Evolutionary conservation across 2,113 vertebrate genomes (phyloP).

Genomic region (Phocoena phocoena): DNA sequence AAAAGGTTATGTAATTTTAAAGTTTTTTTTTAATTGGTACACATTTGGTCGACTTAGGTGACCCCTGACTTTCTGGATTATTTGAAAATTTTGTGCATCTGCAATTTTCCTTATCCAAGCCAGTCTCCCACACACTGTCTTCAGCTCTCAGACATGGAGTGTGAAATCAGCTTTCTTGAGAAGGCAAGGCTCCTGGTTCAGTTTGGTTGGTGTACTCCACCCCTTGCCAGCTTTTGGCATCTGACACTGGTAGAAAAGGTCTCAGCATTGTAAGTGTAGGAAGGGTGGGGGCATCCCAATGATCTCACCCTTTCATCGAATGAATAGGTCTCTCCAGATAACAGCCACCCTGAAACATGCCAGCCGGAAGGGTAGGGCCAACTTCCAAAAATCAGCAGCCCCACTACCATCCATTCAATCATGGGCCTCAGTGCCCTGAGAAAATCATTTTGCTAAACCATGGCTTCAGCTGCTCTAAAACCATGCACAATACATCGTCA

Average conservation of each 20-base stretch:
- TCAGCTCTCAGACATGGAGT: not conserved
- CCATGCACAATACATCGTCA: not conserved
- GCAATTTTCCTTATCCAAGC: not conserved
- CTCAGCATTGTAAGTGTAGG: slow-evolving; percentile 72
- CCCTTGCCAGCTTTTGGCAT: slow-evolving; percentile 42
- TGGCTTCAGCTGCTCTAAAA: not conserved
- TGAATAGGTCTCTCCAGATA: slow-evolving; percentile 68
- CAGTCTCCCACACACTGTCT: not conserved
- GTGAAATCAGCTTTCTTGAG: slow-evolving; percentile 20
- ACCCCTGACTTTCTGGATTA: not conserved
- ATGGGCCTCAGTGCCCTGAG: not conserved
- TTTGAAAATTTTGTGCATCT: slow-evolving; percentile 3
- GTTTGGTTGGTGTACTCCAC: not conserved
- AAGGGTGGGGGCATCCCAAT: slow-evolving; percentile 65
- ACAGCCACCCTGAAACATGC: slow-evolving; percentile 56
- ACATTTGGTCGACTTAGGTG: not conserved
- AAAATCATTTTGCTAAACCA: slow-evolving; percentile 34
- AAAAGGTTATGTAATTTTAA: not conserved
- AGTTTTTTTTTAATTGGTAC: not conserved
- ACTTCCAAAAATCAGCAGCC: slow-evolving; percentile 39
- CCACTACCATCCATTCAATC: slow-evolving; percentile 33
- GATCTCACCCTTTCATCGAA: slow-evolving; percentile 63
- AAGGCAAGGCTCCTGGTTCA: not conserved
- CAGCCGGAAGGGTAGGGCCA: slow-evolving; percentile 54
- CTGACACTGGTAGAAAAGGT: slow-evolving; percentile 29